Evolutionary conservation across 92 coral and sea anemone genomes (phyloP).

Genomic region (Montipora capitata): DNA sequence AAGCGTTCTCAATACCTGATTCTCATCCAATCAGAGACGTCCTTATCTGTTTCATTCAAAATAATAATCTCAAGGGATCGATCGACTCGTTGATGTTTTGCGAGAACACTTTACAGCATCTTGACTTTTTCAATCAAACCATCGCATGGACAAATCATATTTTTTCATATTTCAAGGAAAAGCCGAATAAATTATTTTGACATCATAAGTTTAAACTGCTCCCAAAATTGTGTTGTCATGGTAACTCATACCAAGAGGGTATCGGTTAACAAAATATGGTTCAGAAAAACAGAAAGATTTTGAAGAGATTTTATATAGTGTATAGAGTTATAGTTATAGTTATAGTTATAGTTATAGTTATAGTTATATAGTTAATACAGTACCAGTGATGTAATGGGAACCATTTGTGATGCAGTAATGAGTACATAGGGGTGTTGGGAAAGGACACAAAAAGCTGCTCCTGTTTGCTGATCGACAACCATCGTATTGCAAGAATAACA

Average conservation of each 20-base stretch:
- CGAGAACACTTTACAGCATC: no score
- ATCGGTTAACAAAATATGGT: neutral
- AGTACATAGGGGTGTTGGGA: no score
- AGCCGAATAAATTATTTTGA: neutral
- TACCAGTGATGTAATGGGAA: no score
- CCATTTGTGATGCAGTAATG: no score
- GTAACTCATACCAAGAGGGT: neutral
- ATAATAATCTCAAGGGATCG: neutral
- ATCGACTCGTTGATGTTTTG: neutral
- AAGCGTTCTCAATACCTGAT: neutral
- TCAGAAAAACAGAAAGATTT: neutral
- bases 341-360: no score
- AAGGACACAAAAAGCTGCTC: no score
- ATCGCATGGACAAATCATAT: neutral
- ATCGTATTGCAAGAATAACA: neutral
- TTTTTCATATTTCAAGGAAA: neutral
- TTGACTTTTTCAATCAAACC: no score
- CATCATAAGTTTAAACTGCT: neutral
- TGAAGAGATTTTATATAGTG: no score
- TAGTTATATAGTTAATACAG: no score
- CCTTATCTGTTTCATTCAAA: neutral
- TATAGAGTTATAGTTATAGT: no score
- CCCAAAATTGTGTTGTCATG: neutral
- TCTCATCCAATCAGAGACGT: conserved; percentile 1
- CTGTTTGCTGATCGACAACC: neutral